Evolutionary conservation across 1,140 invertebrate species (phyloP).

Genomic region (Zaprionus inermis): DNA sequence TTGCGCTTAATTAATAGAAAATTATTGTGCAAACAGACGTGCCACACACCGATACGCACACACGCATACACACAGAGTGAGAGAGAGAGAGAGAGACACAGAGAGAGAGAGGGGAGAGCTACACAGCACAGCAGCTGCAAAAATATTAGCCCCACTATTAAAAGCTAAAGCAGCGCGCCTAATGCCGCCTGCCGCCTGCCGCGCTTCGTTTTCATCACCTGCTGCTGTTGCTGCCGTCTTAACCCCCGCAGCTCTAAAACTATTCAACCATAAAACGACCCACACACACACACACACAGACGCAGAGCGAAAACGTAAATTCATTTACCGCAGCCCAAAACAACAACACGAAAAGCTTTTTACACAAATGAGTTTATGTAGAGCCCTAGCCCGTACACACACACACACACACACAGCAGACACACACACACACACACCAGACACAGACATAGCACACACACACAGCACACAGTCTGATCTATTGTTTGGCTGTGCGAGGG

Average conservation of each 20-base stretch:
- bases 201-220: constrained; percentile 53
- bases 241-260: constrained; percentile 60
- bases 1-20: constrained; percentile 81
- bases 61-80: constrained; percentile 21
- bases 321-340: constrained; percentile 66
- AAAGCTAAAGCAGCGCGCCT: constrained; percentile 41
- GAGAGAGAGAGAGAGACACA: not conserved
- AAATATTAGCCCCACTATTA: constrained; percentile 66
- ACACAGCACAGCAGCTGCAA: constrained; percentile 34
- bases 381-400: constrained; percentile 13
- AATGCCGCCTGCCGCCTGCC: constrained; percentile 25
- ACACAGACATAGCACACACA: not conserved
- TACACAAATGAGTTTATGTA: constrained; percentile 80
- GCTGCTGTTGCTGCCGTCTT: constrained; percentile 45
- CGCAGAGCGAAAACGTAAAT: constrained; percentile 64
- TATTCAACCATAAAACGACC: constrained; percentile 78
- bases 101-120: not conserved
- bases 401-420: not conserved
- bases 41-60: constrained; percentile 25
- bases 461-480: not conserved
- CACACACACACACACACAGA: constrained; percentile 34
- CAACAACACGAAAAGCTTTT: constrained; percentile 69
- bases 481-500: constrained; percentile 24
- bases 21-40: constrained; percentile 69
- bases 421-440: not conserved